Base-by-base conservation (phyloP, 2,113 vertebrate genomes). In the Channa maculata region DNA sequence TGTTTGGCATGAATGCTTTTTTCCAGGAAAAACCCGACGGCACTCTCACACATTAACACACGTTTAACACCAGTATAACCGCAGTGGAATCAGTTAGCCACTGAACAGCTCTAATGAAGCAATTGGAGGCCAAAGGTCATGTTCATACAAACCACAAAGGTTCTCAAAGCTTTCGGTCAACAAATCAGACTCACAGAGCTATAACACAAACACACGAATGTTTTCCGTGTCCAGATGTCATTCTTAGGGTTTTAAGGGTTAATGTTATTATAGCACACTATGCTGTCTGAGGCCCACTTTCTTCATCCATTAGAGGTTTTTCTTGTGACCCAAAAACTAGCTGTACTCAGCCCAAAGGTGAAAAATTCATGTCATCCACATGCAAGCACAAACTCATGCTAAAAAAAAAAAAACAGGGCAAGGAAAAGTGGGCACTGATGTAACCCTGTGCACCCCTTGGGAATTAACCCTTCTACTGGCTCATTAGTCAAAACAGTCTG, bases 401-500 rank as follows among this genome's bases (percentile, higher is more conserved):
- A 24, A 24, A 6, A 63, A 51, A 55, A 71, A 9, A 79, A 80
- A 94, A 88, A 77, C 89, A 82, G 91, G 86, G 66, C 89, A 85
- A 86, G 82, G 80, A 89, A 89, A 79, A 83, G 79, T 60, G 75
- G 82, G 51, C 71, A 71, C 63, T 79, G 85, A 75, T 9, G 65
- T 65, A 73, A 66, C 54, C 62, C 61, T 44, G 59, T 1, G 41
- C 36, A 33, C 80, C 76, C 68, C 76, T 60, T 79, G 88, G 88
- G 91, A 83, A 72, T 59, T 48, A 76, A 80, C 72, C 83, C 82
- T 63, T 80, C 74, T 74, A 15, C 77, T 51, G 75, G 75, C 81
- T 92, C 92, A 93, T 94, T 92, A 93, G 88, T 91, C 86, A 84
- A 91, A 86, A 80, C 59, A 66, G 80, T 80, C 84, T 38, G 39